Evolutionary conservation across 1,140 invertebrate species (phyloP).

Genomic region (Metopolophium dirhodum): DNA sequence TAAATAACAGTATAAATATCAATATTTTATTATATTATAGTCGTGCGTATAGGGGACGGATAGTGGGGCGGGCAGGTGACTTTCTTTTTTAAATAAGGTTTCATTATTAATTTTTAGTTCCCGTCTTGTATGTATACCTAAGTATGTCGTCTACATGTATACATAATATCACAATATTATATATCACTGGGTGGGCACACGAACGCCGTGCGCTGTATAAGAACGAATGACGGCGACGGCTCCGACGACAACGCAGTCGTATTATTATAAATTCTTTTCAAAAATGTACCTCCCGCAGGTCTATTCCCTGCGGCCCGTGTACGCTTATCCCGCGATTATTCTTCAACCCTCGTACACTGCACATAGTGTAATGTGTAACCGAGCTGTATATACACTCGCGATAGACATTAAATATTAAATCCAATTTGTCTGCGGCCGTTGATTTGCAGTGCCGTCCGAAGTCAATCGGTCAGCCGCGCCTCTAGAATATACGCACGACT

Average conservation of each 20-base stretch:
- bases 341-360: background rate
- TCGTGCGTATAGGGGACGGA: background rate
- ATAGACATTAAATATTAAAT: slow-evolving; percentile 39
- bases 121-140: background rate
- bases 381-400: background rate
- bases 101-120: background rate
- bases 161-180: background rate
- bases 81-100: background rate
- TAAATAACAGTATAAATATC: background rate
- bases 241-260: background rate
- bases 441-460: background rate
- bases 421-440: slow-evolving; percentile 22
- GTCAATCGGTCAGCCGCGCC: background rate
- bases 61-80: background rate
- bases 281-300: background rate
- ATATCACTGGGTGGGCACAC: background rate
- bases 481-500: background rate
- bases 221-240: background rate
- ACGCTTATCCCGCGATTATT: background rate
- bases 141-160: background rate
- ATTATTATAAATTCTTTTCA: slow-evolving; percentile 8
- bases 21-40: background rate
- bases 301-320: background rate
- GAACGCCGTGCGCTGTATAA: no score
- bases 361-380: background rate